phyloP scores from a whole-genome alignment of 2,113 vertebrate species.

The Herpetotheres cachinnans region DNA sequence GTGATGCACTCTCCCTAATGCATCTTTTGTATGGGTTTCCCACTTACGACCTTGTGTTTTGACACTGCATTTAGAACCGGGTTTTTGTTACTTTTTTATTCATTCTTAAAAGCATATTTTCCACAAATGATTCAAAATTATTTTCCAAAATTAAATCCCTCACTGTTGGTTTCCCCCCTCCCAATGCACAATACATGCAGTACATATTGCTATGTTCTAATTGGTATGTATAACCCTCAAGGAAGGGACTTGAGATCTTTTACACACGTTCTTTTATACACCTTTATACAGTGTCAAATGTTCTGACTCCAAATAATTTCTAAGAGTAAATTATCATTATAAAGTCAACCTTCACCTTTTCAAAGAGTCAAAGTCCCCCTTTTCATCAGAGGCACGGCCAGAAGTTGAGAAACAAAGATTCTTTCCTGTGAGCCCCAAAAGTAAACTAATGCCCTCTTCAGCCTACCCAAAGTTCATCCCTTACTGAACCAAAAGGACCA shows the following conservation, averaged over 20 bases:
- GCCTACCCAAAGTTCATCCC: not conserved
- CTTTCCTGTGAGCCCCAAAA: not conserved
- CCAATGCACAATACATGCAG: not conserved
- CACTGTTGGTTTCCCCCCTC: not conserved
- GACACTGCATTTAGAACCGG: not conserved
- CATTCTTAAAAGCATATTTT: not conserved
- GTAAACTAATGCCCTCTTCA: not conserved
- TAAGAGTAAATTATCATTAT: slow-evolving; percentile 40
- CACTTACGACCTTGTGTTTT: not conserved
- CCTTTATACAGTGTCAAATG: slow-evolving; percentile 36
- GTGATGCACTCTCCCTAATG: not conserved
- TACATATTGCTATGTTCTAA: not conserved
- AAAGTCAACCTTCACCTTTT: slow-evolving; percentile 42
- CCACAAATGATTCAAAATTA: not conserved
- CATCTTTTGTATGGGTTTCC: not conserved
- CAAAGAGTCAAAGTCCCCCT: not conserved
- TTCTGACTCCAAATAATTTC: slow-evolving; percentile 31
- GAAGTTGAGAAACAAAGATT: not conserved
- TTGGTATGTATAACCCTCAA: slow-evolving; percentile 18
- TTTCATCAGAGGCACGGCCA: not conserved
- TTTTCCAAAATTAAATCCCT: slow-evolving; percentile 3
- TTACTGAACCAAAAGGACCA: not conserved
- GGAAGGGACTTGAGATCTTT: slow-evolving; percentile 14
- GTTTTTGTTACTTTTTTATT: not conserved
- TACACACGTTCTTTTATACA: not conserved